phyloP scores from a whole-genome alignment of 1,140 invertebrate genomes.

The Marisa cornuarietis region DNA sequence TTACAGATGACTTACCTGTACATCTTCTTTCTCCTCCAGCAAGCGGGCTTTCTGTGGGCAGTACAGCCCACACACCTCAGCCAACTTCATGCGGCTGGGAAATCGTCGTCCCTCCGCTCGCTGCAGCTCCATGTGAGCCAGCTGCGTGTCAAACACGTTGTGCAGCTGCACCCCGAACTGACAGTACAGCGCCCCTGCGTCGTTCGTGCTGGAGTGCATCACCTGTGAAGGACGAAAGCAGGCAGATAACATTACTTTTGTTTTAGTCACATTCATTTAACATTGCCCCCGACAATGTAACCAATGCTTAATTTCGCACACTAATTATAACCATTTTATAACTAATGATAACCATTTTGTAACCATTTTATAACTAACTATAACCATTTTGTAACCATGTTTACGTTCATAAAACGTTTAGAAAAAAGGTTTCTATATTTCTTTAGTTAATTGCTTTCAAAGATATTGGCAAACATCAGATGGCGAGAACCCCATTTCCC shows the following conservation, averaged over 20 bases:
- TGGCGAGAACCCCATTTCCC: too few relatives aligned
- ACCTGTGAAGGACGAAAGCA: constrained; percentile 72
- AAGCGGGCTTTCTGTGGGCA: constrained; percentile 3
- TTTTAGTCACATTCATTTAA: not conserved
- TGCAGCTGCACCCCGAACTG: constrained; percentile 87
- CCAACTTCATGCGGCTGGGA: not conserved
- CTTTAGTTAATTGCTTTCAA: too few relatives aligned
- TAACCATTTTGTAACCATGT: too few relatives aligned
- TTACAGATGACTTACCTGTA: not conserved
- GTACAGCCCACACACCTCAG: constrained; percentile 5
- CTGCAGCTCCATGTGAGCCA: constrained; percentile 71
- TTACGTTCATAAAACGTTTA: too few relatives aligned
- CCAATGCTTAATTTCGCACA: too few relatives aligned
- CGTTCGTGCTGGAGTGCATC: constrained; percentile 93
- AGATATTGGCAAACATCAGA: too few relatives aligned
- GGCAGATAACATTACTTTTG: not conserved
- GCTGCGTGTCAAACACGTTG: constrained; percentile 95
- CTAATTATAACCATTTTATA: too few relatives aligned
- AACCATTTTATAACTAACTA: too few relatives aligned
- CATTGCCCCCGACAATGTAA: not conserved
- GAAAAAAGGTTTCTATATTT: too few relatives aligned
- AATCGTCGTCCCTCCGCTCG: constrained; percentile 71
- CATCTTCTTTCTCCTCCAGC: constrained; percentile 2
- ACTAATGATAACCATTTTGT: too few relatives aligned
- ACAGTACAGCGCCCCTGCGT: constrained; percentile 86